Evolutionary conservation across 2,888 invertebrate species (phyloP).

Genomic region (Diploptera punctata): DNA sequence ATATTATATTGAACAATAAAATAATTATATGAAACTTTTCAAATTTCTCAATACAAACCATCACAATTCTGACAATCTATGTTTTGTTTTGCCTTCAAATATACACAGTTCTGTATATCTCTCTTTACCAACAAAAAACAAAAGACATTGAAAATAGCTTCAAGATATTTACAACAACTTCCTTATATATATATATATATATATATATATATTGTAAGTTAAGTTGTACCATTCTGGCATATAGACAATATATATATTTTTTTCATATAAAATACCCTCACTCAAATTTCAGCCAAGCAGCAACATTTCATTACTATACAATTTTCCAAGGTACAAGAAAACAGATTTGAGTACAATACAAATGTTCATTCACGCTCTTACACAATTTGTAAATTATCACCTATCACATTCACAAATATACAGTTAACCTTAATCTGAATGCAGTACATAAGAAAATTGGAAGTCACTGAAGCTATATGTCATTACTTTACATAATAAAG

Average conservation of each 20-base stretch:
- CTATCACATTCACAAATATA: too few relatives aligned
- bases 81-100: not conserved
- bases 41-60: not conserved
- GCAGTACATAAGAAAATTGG: not conserved
- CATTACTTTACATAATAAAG: not conserved
- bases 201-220: slow-evolving; percentile 12
- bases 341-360: not conserved
- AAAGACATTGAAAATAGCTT: slow-evolving; percentile 11
- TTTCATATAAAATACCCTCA: slow-evolving; percentile 19
- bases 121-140: slow-evolving; percentile 7
- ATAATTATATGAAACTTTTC: not conserved
- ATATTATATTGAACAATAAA: slow-evolving; percentile 13
- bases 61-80: not conserved
- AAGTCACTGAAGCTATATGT: not conserved
- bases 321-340: not conserved
- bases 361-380: not conserved
- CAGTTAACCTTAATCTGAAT: not conserved
- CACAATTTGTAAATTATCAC: not conserved
- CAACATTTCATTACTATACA: not conserved
- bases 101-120: not conserved
- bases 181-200: not conserved
- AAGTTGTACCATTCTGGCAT: slow-evolving; percentile 16
- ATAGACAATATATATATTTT: slow-evolving; percentile 14
- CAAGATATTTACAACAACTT: slow-evolving; percentile 16
- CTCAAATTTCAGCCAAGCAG: slow-evolving; percentile 9